phyloP scores from a whole-genome alignment of 1,140 invertebrate genomes.

The Patella vulgata region DNA sequence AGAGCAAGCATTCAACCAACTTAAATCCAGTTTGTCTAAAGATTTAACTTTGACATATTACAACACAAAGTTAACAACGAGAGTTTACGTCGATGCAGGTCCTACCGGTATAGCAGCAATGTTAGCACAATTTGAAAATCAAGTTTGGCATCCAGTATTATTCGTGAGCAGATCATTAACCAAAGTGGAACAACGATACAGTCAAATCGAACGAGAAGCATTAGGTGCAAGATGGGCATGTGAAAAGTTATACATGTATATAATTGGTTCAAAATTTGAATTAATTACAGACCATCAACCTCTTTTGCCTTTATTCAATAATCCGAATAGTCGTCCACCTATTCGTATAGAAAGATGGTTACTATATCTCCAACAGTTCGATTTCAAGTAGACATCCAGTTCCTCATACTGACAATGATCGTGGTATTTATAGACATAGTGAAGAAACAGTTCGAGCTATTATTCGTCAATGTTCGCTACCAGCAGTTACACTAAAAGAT shows the following conservation, averaged over 20 bases:
- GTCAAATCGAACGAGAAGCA: conserved; percentile 65
- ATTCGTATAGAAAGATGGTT: conserved; percentile 33
- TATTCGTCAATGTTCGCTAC: too few species aligned
- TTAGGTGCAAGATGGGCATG: conserved; percentile 49
- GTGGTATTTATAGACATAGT: too few species aligned
- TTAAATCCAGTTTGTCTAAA: conserved; percentile 26
- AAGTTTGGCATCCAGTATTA: too few species aligned
- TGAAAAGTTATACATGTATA: conserved; percentile 49
- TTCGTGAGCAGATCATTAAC: too few species aligned
- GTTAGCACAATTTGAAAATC: too few species aligned
- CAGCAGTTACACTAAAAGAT: too few species aligned
- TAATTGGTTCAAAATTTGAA: conserved; percentile 43
- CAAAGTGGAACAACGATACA: conserved; percentile 59
- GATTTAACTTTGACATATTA: conserved; percentile 36
- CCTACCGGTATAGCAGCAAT: too few species aligned
- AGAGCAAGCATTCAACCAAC: conserved; percentile 26
- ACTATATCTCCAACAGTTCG: conserved; percentile 24
- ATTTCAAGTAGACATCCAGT: conserved; percentile 9
- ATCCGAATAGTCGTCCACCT: conserved; percentile 23
- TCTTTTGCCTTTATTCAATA: conserved; percentile 37
- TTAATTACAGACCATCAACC: conserved; percentile 56
- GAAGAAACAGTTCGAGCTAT: too few species aligned
- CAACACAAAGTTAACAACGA: conserved; percentile 22
- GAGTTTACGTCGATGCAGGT: conserved; percentile 37
- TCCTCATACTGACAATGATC: too few species aligned